Evolutionary conservation across 1,140 invertebrate species (phyloP), one percentile per base, ranked within the genome.

Genomic region (Diachasmimorpha longicaudata): DNA sequence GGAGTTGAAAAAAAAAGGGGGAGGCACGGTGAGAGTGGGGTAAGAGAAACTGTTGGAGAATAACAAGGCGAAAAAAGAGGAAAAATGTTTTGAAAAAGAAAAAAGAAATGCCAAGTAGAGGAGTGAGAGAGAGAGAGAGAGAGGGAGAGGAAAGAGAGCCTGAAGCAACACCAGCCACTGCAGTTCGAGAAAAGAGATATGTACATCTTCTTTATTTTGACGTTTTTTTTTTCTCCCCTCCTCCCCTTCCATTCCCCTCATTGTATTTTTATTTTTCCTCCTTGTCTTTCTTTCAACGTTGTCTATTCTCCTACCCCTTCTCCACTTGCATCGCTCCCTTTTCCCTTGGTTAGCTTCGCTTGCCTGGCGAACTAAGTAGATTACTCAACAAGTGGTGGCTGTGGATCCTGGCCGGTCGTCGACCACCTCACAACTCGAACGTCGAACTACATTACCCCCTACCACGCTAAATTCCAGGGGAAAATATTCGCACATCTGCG

Each of bases 301-400:
- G 31, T 74, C 39, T 44, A 25, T 76, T 67, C 72, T 70, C 11
- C 72, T 16, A n/a, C 67, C 39, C 23, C 13, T 76, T 67, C 72
- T 70, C 11, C 72, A 66, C 66, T 37, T 74, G 44, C 66, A 31
- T 52, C 44, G 69, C n/a, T 52, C 52, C 67, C 48, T 67, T 36
- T 52, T 70, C 68, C 52, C 71, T 76, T 52, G n/a, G 21, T 21
- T 44, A 44, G 36, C 46, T 80, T 80, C 83, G 81, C 80, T 83
- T 82, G 76, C 78, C 78, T 80, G 74, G 79, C 78, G 75, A 85
- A 84, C 82, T 86, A 88, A 88, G 85, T 85, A 88, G 86, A 88
- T 88, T 88, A 87, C 86, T 88, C 86, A 88, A 88, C 85, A 88
- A 88, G 87, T 88, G 86, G 85, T 82, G 84, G 81, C 83, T 81